Percentiles rank a stretch among this genome's conserved stretches.
phyloP scores from a whole-genome alignment of 2,113 vertebrate species.

The Crotalus viridis region DNA sequence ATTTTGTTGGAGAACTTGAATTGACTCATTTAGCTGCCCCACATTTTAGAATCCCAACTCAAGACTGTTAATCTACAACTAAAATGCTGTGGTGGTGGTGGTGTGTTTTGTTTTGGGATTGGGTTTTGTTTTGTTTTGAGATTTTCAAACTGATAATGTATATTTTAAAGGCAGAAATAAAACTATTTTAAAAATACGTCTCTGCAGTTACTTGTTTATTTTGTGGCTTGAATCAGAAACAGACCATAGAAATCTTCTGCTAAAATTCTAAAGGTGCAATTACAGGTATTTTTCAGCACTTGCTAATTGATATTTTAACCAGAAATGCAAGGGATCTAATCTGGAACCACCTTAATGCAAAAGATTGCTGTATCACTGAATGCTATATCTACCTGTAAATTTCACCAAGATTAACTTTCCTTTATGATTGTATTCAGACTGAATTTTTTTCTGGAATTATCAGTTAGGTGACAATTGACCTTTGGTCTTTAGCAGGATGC shows the following conservation, averaged over 20 bases:
- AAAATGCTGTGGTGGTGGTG: slow-evolving; percentile 37
- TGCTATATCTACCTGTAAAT: not conserved
- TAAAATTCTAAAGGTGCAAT: not conserved
- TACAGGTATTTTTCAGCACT: not conserved
- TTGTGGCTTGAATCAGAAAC: not conserved
- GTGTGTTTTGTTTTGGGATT: not conserved
- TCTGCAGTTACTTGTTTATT: not conserved
- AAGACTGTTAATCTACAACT: slow-evolving; percentile 87
- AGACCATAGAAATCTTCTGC: rapidly evolving
- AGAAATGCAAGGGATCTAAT: not conserved
- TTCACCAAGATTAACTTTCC: not conserved
- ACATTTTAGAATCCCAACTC: slow-evolving; percentile 52
- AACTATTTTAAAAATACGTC: slow-evolving; percentile 89
- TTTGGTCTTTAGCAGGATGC: not conserved
- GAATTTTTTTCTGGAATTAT: not conserved
- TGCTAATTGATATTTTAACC: not conserved
- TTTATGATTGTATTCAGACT: not conserved
- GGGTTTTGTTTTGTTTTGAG: slow-evolving; percentile 86
- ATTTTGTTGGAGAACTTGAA: slow-evolving; percentile 43
- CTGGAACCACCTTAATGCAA: not conserved
- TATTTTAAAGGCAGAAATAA: slow-evolving; percentile 94
- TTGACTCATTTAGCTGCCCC: slow-evolving; percentile 26
- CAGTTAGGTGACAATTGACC: not conserved
- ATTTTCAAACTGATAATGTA: slow-evolving; percentile 86
- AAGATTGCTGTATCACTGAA: not conserved